Evolutionary conservation across 1,140 invertebrate species (phyloP).

Genomic region (Cyphomyrmex costatus): DNA sequence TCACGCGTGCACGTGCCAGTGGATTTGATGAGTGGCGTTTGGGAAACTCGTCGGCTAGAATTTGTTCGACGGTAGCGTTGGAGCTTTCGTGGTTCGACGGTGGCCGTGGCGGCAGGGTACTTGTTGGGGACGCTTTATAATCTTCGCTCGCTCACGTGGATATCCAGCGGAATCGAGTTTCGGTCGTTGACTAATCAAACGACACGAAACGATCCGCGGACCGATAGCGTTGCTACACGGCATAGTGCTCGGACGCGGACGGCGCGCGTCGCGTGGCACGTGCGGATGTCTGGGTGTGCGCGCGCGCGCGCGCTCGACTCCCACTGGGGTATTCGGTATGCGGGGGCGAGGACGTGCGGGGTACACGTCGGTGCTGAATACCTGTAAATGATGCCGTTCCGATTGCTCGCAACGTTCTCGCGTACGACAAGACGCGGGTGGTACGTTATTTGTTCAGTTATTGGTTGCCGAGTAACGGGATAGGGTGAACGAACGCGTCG

Average conservation of each 20-base stretch:
- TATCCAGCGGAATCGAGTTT: too few species aligned
- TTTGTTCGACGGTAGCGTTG: too few species aligned
- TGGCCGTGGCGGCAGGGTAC: background rate
- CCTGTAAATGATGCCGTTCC: background rate
- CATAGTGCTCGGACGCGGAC: background rate
- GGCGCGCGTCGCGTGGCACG: conserved; percentile 1
- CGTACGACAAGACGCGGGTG: background rate
- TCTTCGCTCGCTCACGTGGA: too few species aligned
- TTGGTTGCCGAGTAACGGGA: background rate
- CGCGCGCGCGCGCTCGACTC: background rate
- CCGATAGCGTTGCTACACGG: background rate
- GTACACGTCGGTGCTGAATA: background rate
- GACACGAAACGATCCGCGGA: background rate
- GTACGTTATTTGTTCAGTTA: background rate
- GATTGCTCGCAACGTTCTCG: background rate
- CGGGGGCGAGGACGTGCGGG: background rate
- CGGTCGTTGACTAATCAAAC: conserved; percentile 27
- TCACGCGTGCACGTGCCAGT: conserved; percentile 58
- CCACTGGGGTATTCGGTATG: background rate
- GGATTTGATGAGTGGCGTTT: conserved; percentile 16
- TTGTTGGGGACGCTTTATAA: too few species aligned
- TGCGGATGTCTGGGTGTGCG: background rate
- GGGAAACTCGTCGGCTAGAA: too few species aligned
- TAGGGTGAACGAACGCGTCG: background rate
- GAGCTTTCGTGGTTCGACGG: background rate